Evolutionary conservation across 1,140 invertebrate genomes (phyloP).

Genomic region (Drosophila sulfurigaster): DNA sequence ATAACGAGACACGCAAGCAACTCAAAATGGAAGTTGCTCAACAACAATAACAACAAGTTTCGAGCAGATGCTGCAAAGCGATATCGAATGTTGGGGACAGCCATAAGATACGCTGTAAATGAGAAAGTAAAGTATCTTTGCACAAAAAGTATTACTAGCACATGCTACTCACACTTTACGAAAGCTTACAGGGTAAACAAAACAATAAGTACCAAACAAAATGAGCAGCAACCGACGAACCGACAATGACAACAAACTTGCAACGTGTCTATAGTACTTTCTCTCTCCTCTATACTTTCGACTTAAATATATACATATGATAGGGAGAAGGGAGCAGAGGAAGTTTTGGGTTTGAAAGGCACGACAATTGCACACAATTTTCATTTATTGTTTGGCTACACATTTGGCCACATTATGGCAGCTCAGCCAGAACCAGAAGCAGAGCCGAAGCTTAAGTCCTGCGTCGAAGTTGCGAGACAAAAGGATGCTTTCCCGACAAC

Average conservation of each 20-base stretch:
- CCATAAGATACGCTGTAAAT: background rate
- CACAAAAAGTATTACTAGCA: background rate
- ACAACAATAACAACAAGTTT: constrained; percentile 51
- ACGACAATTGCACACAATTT: constrained; percentile 83
- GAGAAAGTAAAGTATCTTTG: background rate
- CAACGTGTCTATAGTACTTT: constrained; percentile 8
- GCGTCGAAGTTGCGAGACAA: constrained; percentile 12
- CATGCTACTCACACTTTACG: background rate
- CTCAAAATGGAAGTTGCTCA: constrained; percentile 72
- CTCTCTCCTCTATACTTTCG: background rate
- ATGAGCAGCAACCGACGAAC: constrained; percentile 50
- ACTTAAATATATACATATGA: constrained; percentile 4
- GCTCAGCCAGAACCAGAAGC: constrained; percentile 13
- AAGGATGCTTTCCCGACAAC: constrained; percentile 31
- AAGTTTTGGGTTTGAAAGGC: constrained; percentile 37
- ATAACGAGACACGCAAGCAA: constrained; percentile 79
- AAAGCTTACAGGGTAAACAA: constrained; percentile 14
- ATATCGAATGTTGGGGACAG: background rate
- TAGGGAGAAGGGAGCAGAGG: constrained; percentile 16
- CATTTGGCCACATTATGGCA: constrained; percentile 80
- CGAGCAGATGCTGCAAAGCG: constrained; percentile 4
- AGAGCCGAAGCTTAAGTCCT: constrained; percentile 18
- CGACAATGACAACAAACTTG: constrained; percentile 37
- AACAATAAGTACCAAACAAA: constrained; percentile 30
- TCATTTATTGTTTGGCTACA: constrained; percentile 84